phyloP scores from a whole-genome alignment of 1,140 invertebrate genomes.

The Cotesia typhae region DNA sequence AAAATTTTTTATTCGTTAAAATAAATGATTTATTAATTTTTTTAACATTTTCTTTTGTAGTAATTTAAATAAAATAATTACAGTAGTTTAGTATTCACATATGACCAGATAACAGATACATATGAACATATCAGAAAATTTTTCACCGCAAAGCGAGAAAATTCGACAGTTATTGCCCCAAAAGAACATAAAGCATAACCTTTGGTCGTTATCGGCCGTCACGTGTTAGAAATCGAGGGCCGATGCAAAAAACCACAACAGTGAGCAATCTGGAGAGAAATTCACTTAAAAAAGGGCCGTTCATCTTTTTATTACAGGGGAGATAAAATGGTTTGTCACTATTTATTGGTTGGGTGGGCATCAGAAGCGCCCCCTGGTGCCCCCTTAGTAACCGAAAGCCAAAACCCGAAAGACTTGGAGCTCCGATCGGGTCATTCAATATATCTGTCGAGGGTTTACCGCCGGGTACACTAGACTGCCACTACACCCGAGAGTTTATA shows the following conservation, averaged over 20 bases:
- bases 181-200: conserved; percentile 15
- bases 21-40: too few species aligned
- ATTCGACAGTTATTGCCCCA: neutral
- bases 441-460: conserved; percentile 36
- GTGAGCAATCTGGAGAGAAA: neutral
- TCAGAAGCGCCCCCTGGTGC: conserved; percentile 9
- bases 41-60: too few species aligned
- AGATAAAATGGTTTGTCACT: conserved; percentile 9
- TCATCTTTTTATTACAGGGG: too few species aligned
- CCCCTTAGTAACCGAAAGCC: conserved; percentile 25
- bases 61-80: too few species aligned
- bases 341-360: conserved; percentile 26
- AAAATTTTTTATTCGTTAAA: too few species aligned
- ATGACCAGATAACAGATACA: too few species aligned
- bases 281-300: too few species aligned
- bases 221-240: conserved; percentile 28
- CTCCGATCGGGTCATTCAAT: conserved; percentile 25
- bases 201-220: conserved; percentile 30
- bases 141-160: too few species aligned
- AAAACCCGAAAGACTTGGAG: conserved; percentile 12
- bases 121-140: too few species aligned
- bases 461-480: conserved; percentile 8
- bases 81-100: too few species aligned
- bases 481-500: conserved; percentile 22
- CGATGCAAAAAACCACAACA: neutral